Evolutionary conservation across 2,797 vertebrate species (phyloP).

Genomic region (Sebastes glaucus): DNA sequence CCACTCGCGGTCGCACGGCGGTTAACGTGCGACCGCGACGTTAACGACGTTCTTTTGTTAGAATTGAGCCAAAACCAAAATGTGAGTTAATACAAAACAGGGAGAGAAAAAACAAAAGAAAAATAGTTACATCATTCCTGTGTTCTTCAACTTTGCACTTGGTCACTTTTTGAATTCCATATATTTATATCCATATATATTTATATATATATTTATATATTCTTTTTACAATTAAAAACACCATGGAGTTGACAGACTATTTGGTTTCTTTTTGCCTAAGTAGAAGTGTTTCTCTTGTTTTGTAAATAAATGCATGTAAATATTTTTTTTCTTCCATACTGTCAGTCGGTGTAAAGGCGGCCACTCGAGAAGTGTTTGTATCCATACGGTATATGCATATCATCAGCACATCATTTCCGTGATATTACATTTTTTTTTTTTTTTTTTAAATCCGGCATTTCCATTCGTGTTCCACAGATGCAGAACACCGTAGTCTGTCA

Average conservation of each 20-base stretch:
- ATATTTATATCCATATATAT: conserved; percentile 86
- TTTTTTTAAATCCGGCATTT: conserved; percentile 28
- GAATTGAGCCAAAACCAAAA: conserved; percentile 51
- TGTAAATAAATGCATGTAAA: conserved; percentile 84
- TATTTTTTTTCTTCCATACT: conserved; percentile 67
- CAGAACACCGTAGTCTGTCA: conserved; percentile 46
- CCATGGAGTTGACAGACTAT: conserved; percentile 86
- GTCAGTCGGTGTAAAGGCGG: conserved; percentile 60
- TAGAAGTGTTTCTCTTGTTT: conserved; percentile 77
- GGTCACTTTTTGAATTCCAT: conserved; percentile 84
- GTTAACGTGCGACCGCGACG: not conserved
- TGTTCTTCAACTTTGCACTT: conserved; percentile 76
- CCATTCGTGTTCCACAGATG: conserved; percentile 39
- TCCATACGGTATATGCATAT: conserved; percentile 61
- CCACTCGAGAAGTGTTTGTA: conserved; percentile 32
- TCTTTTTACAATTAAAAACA: conserved; percentile 88
- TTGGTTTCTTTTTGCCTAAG: conserved; percentile 85
- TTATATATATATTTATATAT: conserved; percentile 83
- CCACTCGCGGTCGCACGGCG: not conserved
- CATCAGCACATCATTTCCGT: conserved; percentile 54
- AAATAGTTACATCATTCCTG: conserved; percentile 77
- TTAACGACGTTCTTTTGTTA: conserved; percentile 6
- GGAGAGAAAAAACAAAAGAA: conserved; percentile 36
- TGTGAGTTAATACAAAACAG: conserved; percentile 67
- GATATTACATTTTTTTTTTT: conserved; percentile 38